A percentile compares a stretch with the other conserved stretches of the same genome.
Conservation (phyloP, 1,140 invertebrate genomes). For the Gryon sp. region DNA sequence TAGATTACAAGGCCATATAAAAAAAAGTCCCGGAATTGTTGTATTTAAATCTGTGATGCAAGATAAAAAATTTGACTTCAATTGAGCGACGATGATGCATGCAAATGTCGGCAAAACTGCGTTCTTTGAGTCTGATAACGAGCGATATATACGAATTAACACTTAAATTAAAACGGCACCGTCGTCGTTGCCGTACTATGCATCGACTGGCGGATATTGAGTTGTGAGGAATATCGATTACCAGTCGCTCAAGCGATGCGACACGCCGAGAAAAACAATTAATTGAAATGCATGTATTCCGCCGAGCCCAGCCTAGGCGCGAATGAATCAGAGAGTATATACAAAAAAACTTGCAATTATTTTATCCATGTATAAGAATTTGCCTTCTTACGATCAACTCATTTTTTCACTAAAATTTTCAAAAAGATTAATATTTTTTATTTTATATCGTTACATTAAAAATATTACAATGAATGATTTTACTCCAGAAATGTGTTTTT, state of each 20-base stretch:
- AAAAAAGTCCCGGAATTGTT: constrained; percentile 12
- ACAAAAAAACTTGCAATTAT: constrained; percentile 16
- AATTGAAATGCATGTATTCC: constrained; percentile 52
- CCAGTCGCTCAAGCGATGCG: constrained; percentile 6
- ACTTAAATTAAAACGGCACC: constrained; percentile 69
- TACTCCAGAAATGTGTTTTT: too few species aligned
- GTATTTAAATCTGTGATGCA: neutral
- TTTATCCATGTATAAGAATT: neutral
- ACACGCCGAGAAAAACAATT: constrained; percentile 41
- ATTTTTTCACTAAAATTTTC: too few species aligned
- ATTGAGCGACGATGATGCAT: constrained; percentile 56
- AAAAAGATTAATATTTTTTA: too few species aligned
- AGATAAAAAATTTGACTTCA: constrained; percentile 13
- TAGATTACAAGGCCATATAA: too few species aligned
- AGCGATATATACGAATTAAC: constrained; percentile 66
- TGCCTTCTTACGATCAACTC: too few species aligned
- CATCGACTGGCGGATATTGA: constrained; percentile 41
- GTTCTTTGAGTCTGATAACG: constrained; percentile 69
- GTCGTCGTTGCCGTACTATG: neutral
- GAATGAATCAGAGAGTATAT: neutral
- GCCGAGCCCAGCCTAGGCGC: neutral
- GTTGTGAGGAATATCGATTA: constrained; percentile 49
- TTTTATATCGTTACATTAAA: too few species aligned
- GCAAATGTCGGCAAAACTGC: constrained; percentile 71
- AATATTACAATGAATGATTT: too few species aligned